Conservation (phyloP, 2,113 vertebrate genomes). For the Cochlearius cochlearius region DNA sequence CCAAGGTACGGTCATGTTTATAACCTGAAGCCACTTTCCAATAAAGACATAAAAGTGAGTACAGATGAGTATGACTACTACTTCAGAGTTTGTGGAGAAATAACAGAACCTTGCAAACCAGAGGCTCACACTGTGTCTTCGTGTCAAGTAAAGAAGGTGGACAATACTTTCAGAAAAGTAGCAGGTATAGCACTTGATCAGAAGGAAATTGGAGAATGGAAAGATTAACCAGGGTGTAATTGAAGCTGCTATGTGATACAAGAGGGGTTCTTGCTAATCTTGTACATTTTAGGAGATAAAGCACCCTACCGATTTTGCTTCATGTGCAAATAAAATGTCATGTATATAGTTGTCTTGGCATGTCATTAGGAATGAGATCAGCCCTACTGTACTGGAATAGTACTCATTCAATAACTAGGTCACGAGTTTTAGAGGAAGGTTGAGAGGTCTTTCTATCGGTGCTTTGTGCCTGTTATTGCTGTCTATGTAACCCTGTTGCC, state of each 20-base stretch:
- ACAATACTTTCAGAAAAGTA: slow-evolving; percentile 62
- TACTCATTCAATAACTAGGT: neutral
- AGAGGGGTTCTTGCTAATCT: neutral
- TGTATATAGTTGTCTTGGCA: neutral
- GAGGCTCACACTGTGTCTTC: slow-evolving; percentile 66
- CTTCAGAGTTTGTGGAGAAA: slow-evolving; percentile 83
- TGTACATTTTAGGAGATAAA: neutral
- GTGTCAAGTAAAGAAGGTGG: slow-evolving; percentile 81
- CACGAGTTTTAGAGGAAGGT: neutral
- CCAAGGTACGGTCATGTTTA: slow-evolving; percentile 83
- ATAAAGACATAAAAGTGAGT: slow-evolving; percentile 70
- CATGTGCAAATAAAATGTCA: neutral
- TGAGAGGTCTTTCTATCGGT: neutral
- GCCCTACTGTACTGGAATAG: neutral
- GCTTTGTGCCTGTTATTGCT: neutral
- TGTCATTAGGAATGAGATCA: neutral
- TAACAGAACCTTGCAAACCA: slow-evolving; percentile 69
- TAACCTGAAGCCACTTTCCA: slow-evolving; percentile 80
- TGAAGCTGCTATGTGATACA: neutral
- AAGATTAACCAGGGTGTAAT: neutral
- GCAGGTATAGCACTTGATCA: slow-evolving; percentile 75
- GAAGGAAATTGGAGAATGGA: neutral
- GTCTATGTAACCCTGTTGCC: neutral
- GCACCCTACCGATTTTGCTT: neutral
- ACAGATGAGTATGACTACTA: slow-evolving; percentile 82